Conservation (phyloP, 1,140 invertebrate species). For the Nixonia krombeini region DNA sequence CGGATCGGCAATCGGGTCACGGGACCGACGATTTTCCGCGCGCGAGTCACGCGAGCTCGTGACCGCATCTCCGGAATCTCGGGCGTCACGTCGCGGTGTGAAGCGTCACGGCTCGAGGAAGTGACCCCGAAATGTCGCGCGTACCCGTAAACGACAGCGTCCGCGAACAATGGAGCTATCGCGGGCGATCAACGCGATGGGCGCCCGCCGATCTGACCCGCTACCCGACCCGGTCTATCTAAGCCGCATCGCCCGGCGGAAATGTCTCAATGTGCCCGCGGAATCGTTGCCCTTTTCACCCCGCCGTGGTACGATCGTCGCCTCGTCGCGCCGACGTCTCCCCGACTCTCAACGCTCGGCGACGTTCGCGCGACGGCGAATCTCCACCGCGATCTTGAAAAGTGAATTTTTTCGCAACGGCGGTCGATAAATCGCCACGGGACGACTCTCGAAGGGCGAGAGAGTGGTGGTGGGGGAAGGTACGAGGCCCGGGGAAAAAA, state of each 20-base stretch:
- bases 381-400: background rate
- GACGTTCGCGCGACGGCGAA: background rate
- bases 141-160: slow-evolving; percentile 22
- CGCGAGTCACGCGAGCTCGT: slow-evolving; percentile 26
- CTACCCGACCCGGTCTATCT: slow-evolving; percentile 5
- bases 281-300: background rate
- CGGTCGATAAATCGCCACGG: background rate
- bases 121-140: slow-evolving; percentile 25
- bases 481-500: background rate
- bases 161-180: slow-evolving; percentile 30
- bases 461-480: background rate
- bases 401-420: too few species aligned
- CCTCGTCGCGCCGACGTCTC: background rate
- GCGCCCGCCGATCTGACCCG: slow-evolving; percentile 25
- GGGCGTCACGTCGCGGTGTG: slow-evolving; percentile 24
- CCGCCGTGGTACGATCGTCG: background rate
- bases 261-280: slow-evolving; percentile 18
- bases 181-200: slow-evolving; percentile 22
- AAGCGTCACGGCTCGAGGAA: slow-evolving; percentile 27
- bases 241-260: slow-evolving; percentile 9
- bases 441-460: background rate
- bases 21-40: slow-evolving; percentile 23
- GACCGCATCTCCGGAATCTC: slow-evolving; percentile 25
- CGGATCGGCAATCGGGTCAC: too few species aligned
- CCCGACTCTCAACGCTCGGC: background rate